These are phyloP conservation scores for Aurelia coerulea DNA, from an alignment of 30 jellyfish, hydroid and myxozoan species.

Conservation along the genomic window DNA sequence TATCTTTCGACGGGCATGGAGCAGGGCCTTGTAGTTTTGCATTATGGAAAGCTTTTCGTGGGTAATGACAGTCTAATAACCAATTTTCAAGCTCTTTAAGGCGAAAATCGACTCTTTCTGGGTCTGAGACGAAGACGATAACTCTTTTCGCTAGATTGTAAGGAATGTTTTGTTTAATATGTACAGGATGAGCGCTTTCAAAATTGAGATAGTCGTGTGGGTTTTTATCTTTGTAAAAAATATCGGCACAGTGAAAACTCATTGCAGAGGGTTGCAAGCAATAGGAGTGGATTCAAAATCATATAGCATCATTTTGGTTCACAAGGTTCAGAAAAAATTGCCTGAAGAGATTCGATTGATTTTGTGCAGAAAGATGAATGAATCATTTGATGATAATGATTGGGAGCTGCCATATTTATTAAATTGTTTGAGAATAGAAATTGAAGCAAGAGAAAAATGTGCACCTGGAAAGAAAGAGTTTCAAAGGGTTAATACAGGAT, in stretches of 20 bases:
- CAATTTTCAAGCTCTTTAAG: too few species aligned
- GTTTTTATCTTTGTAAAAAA: too few species aligned
- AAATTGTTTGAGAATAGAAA: conserved; percentile 24
- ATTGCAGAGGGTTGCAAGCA: conserved; percentile 31
- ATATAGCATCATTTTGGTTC: conserved; percentile 22
- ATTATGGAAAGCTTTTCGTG: too few species aligned
- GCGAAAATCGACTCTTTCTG: too few species aligned
- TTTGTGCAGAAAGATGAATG: conserved; percentile 9
- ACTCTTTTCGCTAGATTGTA: too few species aligned
- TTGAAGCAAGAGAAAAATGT: conserved; percentile 37
- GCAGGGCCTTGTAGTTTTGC: too few species aligned
- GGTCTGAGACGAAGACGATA: too few species aligned
- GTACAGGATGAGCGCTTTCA: too few species aligned
- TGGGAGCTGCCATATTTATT: conserved; percentile 33
- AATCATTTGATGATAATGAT: conserved; percentile 19
- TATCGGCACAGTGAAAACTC: conserved; percentile 20
- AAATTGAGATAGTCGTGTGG: too few species aligned
- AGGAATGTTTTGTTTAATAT: too few species aligned
- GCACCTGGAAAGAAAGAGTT: conserved; percentile 15
- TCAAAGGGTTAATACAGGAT: conserved; percentile 7
- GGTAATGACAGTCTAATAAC: too few species aligned
- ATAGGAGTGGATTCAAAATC: conserved; percentile 43
- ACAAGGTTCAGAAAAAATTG: conserved; percentile 26
- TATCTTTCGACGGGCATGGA: too few species aligned
- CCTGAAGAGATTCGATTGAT: conserved; percentile 42